Evolutionary conservation across 2,113 vertebrate genomes (phyloP), one percentile per base, ranked within the genome.

Genomic region (Limanda limanda): DNA sequence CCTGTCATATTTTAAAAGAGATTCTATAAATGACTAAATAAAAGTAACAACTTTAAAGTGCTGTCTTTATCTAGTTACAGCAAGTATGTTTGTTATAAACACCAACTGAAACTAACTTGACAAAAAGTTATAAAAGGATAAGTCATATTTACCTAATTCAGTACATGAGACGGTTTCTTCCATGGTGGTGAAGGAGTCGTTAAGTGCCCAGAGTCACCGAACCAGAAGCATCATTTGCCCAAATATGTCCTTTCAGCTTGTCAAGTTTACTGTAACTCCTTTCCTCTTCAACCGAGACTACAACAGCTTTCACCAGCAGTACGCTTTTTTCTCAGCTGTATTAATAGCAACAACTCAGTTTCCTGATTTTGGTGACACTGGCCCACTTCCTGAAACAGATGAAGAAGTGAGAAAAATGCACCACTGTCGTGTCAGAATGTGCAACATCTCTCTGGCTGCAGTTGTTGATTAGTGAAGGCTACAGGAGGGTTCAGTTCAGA

Each of bases 311-410:
- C 67, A 78, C 71, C 79, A 71, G 56, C 80, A 61, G 25, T 2
- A 69, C 68, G 73, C 2, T 68, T 83, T 59, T 79, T 66, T 79
- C 71, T 80, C 80, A 51, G 82, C 71, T 48, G 82, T 93, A 94
- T 92, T 83, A 92, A 94, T 94, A 94, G 90, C 86, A 84, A 82
- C 76, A 48, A 4, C 79, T 89, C 83, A 82, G 82, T 94, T 95
- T 95, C 94, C 94, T 95, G 91, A 91, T 93, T 87, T 86, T 83
- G 80, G 87, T 85, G 72, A 78, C 84, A 81, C 78, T 72, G 78
- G 82, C 90, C 84, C 86, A 95, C 94, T 95, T 95, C 94, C 94
- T 95, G 91, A 91, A 95, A 93, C 82, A 67, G 83, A 79, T 90
- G 81, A 89, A 93, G 88, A 89, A 90, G 88, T 88, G 89, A 80